Conservation (phyloP, 2,888 invertebrate species). For the Ichneumon xanthorius region DNA sequence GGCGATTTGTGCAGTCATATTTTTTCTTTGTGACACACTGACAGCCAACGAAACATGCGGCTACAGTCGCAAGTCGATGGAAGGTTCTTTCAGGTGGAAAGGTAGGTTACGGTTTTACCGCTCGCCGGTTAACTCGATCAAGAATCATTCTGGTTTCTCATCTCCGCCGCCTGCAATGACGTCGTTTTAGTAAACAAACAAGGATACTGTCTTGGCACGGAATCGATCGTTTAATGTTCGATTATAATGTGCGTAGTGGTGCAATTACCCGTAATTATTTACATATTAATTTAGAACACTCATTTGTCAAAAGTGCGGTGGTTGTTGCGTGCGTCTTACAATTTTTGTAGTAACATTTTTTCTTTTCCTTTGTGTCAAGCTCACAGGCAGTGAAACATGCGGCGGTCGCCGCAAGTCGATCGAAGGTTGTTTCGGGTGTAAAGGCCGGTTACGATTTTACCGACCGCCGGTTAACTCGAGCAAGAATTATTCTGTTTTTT, state of each 20-base stretch:
- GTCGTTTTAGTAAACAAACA: too few relatives aligned
- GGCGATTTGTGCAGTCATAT: background rate
- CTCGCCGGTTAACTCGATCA: background rate
- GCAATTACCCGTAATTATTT: conserved; percentile 63
- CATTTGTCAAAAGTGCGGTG: conserved; percentile 74
- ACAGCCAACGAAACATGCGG: conserved; percentile 24
- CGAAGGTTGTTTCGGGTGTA: conserved; percentile 2
- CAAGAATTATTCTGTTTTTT: too few relatives aligned
- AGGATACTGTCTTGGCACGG: too few relatives aligned
- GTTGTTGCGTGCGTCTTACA: conserved; percentile 76
- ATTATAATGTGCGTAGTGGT: too few relatives aligned
- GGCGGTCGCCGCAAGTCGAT: conserved; percentile 9
- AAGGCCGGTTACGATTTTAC: background rate
- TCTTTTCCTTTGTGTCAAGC: conserved; percentile 36
- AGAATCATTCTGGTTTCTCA: too few relatives aligned
- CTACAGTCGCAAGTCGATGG: conserved; percentile 1
- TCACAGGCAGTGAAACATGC: conserved; percentile 23
- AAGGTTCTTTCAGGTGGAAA: background rate
- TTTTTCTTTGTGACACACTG: conserved; percentile 37
- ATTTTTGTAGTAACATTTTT: conserved; percentile 73
- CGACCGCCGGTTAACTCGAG: background rate
- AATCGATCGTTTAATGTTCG: too few relatives aligned
- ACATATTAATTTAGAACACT: conserved; percentile 80
- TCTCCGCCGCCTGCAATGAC: too few relatives aligned
- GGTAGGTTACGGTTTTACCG: background rate